Base-by-base conservation (phyloP, 2,797 vertebrate genomes). In the Pampus argenteus region DNA sequence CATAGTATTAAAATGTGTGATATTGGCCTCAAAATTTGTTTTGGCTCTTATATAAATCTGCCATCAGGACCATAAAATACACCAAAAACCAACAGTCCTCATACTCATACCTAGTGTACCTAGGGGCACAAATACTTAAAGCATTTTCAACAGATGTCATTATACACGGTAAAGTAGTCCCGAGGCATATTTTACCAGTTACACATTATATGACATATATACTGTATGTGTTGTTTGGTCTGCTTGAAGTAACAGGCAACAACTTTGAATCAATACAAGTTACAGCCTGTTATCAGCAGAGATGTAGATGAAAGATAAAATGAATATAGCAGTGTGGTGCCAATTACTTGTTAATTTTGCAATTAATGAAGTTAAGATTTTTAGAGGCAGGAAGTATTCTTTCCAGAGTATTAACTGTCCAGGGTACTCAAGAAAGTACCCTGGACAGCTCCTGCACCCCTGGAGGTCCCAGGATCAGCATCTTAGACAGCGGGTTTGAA, bases 401-500 rank as follows among this genome's bases (percentile, higher is more conserved):
- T 23, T 29, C 31, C 45, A 65, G 45, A 0, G 0, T 13, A 25
- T 56, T 9, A 2, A 78, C 22, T 48, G n/a, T n/a, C n/a, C n/a
- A n/a, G n/a, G n/a, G n/a, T n/a, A n/a, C n/a, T n/a, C 22, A 42
- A 2, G n/a, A n/a, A 52, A 40, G 61, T 1, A 78, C 61, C 54
- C 28, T 26, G 49, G 65, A 77, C 55, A 77, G 72, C 55, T 74
- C 66, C 65, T 5, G 31, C 74, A 20, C 69, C 66, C 62, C 40
- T 70, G 70, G 61, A 57, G 67, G 66, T 77, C 63, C 23, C 42
- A 23, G 9, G 17, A 73, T 86, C 82, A 83, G 84, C 61, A 83
- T 80, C 86, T 59, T 75, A 79, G 86, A 86, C 75, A 86, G 82
- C 55, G 67, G 45, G 62, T n/a, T 60, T 66, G 28, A 62, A 22